Evolutionary conservation across 2,797 vertebrate genomes (phyloP), one percentile per base, ranked within the genome.

Genomic region (Paramormyrops hopkinsi): DNA sequence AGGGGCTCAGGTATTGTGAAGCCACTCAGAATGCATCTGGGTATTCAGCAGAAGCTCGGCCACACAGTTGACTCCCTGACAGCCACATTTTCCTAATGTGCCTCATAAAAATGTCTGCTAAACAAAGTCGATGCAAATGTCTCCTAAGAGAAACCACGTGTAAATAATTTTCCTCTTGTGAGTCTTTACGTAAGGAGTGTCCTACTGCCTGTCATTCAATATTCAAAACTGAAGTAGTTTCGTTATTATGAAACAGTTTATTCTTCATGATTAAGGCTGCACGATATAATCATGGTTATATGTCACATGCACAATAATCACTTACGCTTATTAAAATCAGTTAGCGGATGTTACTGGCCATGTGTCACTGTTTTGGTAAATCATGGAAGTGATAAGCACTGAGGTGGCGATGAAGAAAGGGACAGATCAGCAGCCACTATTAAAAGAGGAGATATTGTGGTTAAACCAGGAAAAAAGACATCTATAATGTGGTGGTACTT

Each of bases 1-100:
- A 99, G 91, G 97, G 97, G 89, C 95, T 99, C 93, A 97, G 98
- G 99, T 99, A 94, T 92, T 6, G 46, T 54, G 50, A 51, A 8
- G 9, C 88, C 5, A 1, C 44, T 2, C 11, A 17, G 11, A 37
- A 73, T 73, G 12, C 12, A 37, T 37, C 65, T 14, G 29, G 46
- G 46, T 7, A 48, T 48, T 48, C 7, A 8, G 46, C 8, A 25
- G n/a, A 62, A 62, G 59, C 59, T 62, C 22, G 1, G 59, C 59
- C 25, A 12, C 11, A 14, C 14, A 33, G 11, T 33, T 29, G 25
- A 65, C 62, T 29, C 62, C 62, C 9, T 12, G 25, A 33, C 65
- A 33, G 29, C 65, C 25, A 69, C 62, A 65, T 62, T 62, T 62
- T 62, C n/a, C 56, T 62, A 22, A 22, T 4, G 25, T 65, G 8